Conservation (phyloP, 2,113 vertebrate genomes). For the Dermatemys mawii region DNA sequence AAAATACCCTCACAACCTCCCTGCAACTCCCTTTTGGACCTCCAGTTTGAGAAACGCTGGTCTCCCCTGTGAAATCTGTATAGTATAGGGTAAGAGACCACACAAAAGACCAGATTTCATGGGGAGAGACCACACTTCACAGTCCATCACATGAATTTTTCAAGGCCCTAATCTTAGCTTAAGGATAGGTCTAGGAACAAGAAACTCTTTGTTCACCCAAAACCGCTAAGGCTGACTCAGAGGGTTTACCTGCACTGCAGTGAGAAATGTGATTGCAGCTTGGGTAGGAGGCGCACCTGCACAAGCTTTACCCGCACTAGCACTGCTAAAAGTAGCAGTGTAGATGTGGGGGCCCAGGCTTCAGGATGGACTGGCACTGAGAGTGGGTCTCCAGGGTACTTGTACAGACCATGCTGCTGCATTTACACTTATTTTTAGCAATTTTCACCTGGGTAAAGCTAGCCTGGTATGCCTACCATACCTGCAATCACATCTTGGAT, state of each 20-base stretch:
- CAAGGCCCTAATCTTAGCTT: neutral
- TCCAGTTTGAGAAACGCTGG: too few species aligned
- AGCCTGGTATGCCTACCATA: neutral
- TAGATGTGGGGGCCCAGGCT: neutral
- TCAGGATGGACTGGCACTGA: neutral
- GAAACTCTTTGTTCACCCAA: slow-evolving; percentile 6
- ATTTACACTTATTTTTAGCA: neutral
- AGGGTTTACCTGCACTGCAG: neutral
- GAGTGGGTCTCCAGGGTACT: neutral
- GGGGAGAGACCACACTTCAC: too few species aligned
- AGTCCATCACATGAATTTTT: too few species aligned
- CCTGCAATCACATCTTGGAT: neutral
- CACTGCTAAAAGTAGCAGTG: neutral
- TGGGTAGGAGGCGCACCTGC: neutral
- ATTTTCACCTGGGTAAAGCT: neutral
- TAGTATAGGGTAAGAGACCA: too few species aligned
- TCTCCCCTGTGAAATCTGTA: too few species aligned
- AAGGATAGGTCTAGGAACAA: slow-evolving; percentile 39
- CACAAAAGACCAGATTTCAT: too few species aligned
- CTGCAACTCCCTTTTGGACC: too few species aligned
- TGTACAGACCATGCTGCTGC: neutral
- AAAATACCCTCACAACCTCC: too few species aligned
- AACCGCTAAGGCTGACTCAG: slow-evolving; percentile 14
- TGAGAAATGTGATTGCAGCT: neutral
- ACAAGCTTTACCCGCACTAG: neutral